Evolutionary conservation across 2,797 vertebrate genomes (phyloP).

Genomic region (Danio jaintianensis): DNA sequence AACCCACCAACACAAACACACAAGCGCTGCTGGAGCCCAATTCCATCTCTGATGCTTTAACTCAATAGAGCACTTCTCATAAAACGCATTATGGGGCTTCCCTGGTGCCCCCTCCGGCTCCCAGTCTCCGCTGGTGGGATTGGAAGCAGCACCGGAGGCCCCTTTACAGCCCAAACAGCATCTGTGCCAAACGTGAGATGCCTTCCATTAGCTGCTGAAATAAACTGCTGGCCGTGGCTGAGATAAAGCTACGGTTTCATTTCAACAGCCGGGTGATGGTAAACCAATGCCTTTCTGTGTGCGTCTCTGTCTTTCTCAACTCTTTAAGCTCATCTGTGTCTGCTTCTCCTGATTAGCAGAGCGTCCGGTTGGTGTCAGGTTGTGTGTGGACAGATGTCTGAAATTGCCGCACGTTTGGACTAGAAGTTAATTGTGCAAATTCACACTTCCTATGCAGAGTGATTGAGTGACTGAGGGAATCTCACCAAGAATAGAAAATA

Average conservation of each 20-base stretch:
- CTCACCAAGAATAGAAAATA: neutral
- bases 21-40: conserved; percentile 50
- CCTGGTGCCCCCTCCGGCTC: conserved; percentile 65
- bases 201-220: conserved; percentile 59
- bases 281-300: conserved; percentile 68
- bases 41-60: conserved; percentile 75
- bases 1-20: conserved; percentile 48
- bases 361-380: conserved; percentile 69
- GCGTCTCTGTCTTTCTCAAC: neutral
- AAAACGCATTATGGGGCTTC: conserved; percentile 78
- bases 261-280: conserved; percentile 76
- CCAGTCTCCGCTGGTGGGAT: conserved; percentile 60
- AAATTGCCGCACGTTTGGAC: conserved; percentile 27
- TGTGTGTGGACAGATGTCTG: conserved; percentile 52
- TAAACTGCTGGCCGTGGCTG: conserved; percentile 62
- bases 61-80: conserved; percentile 75
- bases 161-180: conserved; percentile 75
- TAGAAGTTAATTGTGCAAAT: conserved; percentile 28
- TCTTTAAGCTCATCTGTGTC: conserved; percentile 34
- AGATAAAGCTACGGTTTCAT: conserved; percentile 77
- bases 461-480: neutral
- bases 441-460: neutral
- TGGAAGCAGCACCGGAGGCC: conserved; percentile 74
- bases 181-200: conserved; percentile 68
- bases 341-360: conserved; percentile 58